Base-by-base conservation (phyloP, 2,888 invertebrate species). In the Melipona bicolor region DNA sequence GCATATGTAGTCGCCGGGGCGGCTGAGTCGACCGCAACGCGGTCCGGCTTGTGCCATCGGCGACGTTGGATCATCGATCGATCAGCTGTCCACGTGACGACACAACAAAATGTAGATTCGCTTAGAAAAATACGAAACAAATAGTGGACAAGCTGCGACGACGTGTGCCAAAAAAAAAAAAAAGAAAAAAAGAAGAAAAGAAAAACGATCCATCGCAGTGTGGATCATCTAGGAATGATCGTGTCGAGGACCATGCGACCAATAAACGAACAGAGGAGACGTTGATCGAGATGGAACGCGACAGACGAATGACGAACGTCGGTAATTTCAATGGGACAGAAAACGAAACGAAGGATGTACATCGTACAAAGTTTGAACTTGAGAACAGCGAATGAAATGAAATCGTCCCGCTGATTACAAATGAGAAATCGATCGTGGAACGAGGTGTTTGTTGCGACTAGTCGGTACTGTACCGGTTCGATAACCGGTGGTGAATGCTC, bases 1-100 rank as follows among this genome's bases (percentile, higher is more conserved):
- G 93, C 94, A 92, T 87, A 91, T 88, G 91, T 92, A 91, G 91
- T 91, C 90, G 87, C 90, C 90, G 90, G 83, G 79, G 72, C 84
- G 86, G 71, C 83, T 79, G 81, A 80, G 83, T 69, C 43, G 69
- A 79, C 80, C 85, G 69, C 84, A 73, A 79, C 56, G 69, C 77
- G 86, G 83, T 50, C 69, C 65, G 67, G 52, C 80, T 77, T 68
- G 77, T 83, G 61, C 84, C 84, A 82, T 82, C 90, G 89, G 87
- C 83, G 86, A 85, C 77, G 67, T 54, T 61, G 56, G 73, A 84
- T 86, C 84, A 76, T 75, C 82, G 80, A 80, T 79, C 80, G 82
- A 76, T 69, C 65, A 27, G 56, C n/a, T 52, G 52, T 70, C 71
- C 54, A 87, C 82, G 80, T 79, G 87, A 88, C 79, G 56, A 80